Conservation (phyloP, 2,888 invertebrate genomes). For the Drosophila subsilvestris region DNA sequence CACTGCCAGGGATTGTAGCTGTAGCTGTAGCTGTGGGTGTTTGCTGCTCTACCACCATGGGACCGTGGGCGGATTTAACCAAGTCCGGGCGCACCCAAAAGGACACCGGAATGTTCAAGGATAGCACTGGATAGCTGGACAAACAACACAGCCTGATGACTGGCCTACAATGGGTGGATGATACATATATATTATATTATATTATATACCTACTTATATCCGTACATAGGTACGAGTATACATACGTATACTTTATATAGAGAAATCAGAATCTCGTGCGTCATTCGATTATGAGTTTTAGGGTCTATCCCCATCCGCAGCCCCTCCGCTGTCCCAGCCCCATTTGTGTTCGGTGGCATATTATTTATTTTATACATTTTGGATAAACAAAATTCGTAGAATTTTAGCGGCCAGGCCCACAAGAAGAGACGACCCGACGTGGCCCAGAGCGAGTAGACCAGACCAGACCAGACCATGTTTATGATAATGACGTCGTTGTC, state of each 20-base stretch:
- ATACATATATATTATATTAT: not conserved
- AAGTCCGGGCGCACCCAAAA: constrained; percentile 38
- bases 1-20: not conserved
- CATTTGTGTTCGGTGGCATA: constrained; percentile 48
- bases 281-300: constrained; percentile 75
- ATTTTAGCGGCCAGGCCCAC: constrained; percentile 44
- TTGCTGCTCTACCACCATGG: not conserved
- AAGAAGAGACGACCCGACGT: constrained; percentile 1
- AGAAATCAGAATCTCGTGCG: constrained; percentile 65
- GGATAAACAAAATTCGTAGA: constrained; percentile 54
- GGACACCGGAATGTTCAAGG: constrained; percentile 55
- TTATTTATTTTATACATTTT: constrained; percentile 62
- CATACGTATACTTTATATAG: constrained; percentile 13
- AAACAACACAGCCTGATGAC: constrained; percentile 41
- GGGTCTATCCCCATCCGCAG: constrained; percentile 30
- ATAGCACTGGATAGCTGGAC: constrained; percentile 41
- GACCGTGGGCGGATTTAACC: constrained; percentile 4
- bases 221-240: not conserved
- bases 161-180: constrained; percentile 8
- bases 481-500: constrained; percentile 69
- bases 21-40: no score
- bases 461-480: constrained; percentile 44
- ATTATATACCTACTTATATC: constrained; percentile 2
- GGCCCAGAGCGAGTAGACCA: constrained; percentile 11
- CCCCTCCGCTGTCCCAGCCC: constrained; percentile 21